A percentile compares a stretch with the other conserved stretches of the same genome.
Evolutionary conservation across 2,797 vertebrate genomes (phyloP).

Genomic region (Heterohyrax brucei): DNA sequence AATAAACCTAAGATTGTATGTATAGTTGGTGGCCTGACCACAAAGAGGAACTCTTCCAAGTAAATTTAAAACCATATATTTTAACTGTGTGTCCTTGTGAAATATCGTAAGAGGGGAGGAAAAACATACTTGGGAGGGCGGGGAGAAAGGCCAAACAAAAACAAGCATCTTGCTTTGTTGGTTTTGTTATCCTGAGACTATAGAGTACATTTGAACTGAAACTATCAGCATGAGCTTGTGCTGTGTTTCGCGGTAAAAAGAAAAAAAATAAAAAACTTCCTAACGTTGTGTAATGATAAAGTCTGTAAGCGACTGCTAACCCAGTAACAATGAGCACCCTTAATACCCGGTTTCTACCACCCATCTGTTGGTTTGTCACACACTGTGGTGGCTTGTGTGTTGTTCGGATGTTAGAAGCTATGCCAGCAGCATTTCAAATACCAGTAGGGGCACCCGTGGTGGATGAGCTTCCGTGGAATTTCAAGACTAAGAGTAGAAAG

Average conservation of each 20-base stretch:
- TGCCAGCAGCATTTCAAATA: too few relatives aligned
- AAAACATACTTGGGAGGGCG: too few relatives aligned
- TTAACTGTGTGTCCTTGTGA: neutral
- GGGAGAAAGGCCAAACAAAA: neutral
- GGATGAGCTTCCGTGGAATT: too few relatives aligned
- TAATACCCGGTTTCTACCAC: neutral
- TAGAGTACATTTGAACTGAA: neutral
- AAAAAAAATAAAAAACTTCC: neutral
- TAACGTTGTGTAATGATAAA: neutral
- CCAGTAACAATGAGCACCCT: neutral
- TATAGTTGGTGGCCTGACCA: neutral
- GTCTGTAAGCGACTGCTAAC: neutral
- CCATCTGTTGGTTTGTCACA: too few relatives aligned
- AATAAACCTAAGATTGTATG: neutral
- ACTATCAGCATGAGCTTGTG: neutral
- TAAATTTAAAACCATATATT: conserved; percentile 12
- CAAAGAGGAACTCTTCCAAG: neutral
- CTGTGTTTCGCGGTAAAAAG: neutral
- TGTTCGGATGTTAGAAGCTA: too few relatives aligned
- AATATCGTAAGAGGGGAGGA: neutral
- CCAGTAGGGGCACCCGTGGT: too few relatives aligned
- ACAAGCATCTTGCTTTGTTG: neutral
- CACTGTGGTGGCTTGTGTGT: too few relatives aligned
- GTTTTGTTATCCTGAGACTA: neutral
- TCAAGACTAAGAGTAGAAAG: too few relatives aligned